phyloP scores from a whole-genome alignment of 1,140 invertebrate species.

The Riptortus pedestris region DNA sequence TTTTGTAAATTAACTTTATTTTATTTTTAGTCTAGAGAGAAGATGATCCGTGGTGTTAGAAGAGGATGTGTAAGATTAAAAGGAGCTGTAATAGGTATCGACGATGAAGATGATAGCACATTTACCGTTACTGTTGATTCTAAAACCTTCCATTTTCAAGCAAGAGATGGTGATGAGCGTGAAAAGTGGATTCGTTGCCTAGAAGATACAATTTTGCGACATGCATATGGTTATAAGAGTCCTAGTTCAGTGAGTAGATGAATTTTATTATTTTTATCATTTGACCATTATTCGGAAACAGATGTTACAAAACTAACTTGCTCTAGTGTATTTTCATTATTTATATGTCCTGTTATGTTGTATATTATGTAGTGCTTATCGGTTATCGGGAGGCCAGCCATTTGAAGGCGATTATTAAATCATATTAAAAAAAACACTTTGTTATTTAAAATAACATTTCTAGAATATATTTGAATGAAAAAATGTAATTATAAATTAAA shows the following conservation, averaged over 20 bases:
- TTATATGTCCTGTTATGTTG: too few species aligned
- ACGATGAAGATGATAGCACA: slow-evolving; percentile 97
- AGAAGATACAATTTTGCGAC: slow-evolving; percentile 84
- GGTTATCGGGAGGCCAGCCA: too few species aligned
- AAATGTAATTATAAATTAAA: too few species aligned
- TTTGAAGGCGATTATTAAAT: too few species aligned
- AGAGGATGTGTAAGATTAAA: slow-evolving; percentile 88
- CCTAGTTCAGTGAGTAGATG: slow-evolving; percentile 26
- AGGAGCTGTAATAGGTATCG: slow-evolving; percentile 94
- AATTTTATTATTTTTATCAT: neutral
- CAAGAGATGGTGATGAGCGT: slow-evolving; percentile 82
- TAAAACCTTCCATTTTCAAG: slow-evolving; percentile 97
- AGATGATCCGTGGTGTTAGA: slow-evolving; percentile 93
- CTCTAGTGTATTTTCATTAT: neutral
- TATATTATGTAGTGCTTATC: too few species aligned
- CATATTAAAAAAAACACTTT: too few species aligned
- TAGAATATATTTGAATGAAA: too few species aligned
- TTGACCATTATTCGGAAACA: too few species aligned
- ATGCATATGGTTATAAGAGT: slow-evolving; percentile 47
- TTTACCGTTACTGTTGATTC: slow-evolving; percentile 98
- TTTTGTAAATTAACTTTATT: slow-evolving; percentile 10
- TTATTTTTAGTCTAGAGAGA: slow-evolving; percentile 82
- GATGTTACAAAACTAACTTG: too few species aligned
- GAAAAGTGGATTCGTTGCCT: slow-evolving; percentile 91
- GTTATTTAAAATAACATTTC: too few species aligned